Base-by-base conservation (phyloP, 2,888 invertebrate species). In the Hyposoter dolosus region DNA sequence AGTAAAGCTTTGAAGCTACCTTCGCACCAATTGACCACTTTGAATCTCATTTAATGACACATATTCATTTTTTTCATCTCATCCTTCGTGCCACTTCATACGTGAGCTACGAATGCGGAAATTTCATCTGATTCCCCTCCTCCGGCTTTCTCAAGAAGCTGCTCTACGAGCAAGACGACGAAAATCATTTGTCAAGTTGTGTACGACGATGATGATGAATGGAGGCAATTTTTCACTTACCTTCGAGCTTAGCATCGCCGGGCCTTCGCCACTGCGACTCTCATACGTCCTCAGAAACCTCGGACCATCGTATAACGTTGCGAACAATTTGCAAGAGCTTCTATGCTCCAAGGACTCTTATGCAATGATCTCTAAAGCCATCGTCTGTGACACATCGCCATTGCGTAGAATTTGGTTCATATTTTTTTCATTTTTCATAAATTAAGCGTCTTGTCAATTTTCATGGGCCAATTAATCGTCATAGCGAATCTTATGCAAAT, bases 1-100 rank as follows among this genome's bases (percentile, higher is more conserved):
- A 83, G 60, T 40, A 60, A 76, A 76, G 63, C 56, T 74, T 80
- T 85, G 80, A 87, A 71, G 87, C 84, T 75, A n/a, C 84, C 84
- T 87, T 84, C 89, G 87, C 87, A 85, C 77, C 66, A 53, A 47
- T 82, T 76, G 56, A 23, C 45, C 45, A 69, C 45, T 69, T 69
- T 69, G 45, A 6, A 45, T 69, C 45, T 40, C 68, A 45, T 69
- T 45, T 28, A 69, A 45, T 69, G 28, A 60, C 47, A 69, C 45
- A 43, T 40, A 45, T 69, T 47, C 19, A 45, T 45, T 47, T 23
- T 45, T 23, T 23, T 23, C 6, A 45, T 28, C 28, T 28, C 15
- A 60, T 60, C 15, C 60, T 28, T 60, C 56, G 10, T 60, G 12
- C 23, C 12, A 23, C 12, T 28, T 15, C 5, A 2, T 43, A 43